phyloP scores from a whole-genome alignment of 92 coral and sea anemone species.

The Paragorgia papillata region DNA sequence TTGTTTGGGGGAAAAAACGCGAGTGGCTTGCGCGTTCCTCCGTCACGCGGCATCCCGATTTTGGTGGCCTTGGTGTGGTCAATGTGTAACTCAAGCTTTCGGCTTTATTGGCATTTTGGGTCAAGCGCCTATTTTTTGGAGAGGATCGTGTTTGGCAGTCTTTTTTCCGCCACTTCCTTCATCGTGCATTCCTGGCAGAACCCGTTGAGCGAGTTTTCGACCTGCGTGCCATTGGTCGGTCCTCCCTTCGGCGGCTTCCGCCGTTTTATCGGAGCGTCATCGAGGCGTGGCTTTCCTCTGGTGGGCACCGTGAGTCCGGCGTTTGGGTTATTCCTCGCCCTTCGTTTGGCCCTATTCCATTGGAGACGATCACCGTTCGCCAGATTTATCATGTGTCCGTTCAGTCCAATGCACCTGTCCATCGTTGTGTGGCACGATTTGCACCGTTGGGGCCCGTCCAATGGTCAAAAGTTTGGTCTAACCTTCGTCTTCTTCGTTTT shows the following conservation, averaged over 20 bases:
- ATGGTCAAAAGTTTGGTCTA: not conserved
- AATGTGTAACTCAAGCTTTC: not conserved
- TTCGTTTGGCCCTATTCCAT: not conserved
- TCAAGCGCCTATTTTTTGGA: not conserved
- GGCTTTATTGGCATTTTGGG: constrained; percentile 31
- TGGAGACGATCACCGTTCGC: not conserved
- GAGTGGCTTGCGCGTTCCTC: constrained; percentile 20
- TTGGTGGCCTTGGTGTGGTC: not conserved
- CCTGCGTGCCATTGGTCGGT: not conserved
- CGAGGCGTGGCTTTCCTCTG: not conserved
- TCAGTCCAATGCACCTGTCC: not conserved
- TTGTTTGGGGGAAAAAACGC: constrained; percentile 47
- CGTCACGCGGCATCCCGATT: not conserved
- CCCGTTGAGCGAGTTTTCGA: not conserved
- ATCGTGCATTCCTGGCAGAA: constrained; percentile 6
- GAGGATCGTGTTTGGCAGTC: not conserved
- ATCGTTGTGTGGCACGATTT: not conserved
- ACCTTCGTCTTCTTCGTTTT: not conserved
- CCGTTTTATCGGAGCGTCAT: not conserved
- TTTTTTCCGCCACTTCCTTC: constrained; percentile 9
- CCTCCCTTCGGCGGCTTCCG: not conserved
- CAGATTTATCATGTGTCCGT: not conserved
- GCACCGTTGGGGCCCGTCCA: not conserved
- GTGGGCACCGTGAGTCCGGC: not conserved
- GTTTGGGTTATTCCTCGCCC: not conserved